phyloP scores from a whole-genome alignment of 2,888 invertebrate species.

The Crematogaster levior region DNA sequence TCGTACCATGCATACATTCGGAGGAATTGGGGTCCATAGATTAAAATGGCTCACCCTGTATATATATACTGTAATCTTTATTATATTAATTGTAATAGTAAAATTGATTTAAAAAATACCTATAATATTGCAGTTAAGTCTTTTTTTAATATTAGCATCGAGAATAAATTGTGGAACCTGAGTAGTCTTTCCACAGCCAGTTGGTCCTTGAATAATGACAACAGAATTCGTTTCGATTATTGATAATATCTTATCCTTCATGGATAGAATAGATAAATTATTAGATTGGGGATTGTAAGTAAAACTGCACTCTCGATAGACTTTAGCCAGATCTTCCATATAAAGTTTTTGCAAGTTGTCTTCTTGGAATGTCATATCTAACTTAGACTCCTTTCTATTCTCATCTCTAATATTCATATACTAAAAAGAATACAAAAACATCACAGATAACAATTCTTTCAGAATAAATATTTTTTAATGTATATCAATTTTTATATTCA shows the following conservation, averaged over 20 bases:
- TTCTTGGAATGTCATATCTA: conserved; percentile 75
- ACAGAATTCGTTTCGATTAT: conserved; percentile 90
- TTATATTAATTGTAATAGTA: background rate
- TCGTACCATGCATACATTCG: no score
- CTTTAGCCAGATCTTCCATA: conserved; percentile 73
- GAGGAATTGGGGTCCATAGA: no score
- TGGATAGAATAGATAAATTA: conserved; percentile 76
- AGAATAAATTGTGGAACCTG: conserved; percentile 95
- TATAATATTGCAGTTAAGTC: conserved; percentile 92
- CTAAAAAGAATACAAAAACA: background rate
- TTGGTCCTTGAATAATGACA: conserved; percentile 95
- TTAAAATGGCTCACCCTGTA: no score
- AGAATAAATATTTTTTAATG: background rate
- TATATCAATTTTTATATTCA: background rate
- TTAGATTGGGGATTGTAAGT: conserved; percentile 72
- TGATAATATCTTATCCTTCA: conserved; percentile 88
- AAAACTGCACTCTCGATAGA: conserved; percentile 82
- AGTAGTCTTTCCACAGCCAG: conserved; percentile 97
- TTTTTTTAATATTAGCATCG: conserved; percentile 90
- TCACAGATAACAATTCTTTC: background rate
- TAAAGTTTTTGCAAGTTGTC: conserved; percentile 69
- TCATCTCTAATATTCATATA: background rate
- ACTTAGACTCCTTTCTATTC: background rate
- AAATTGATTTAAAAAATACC: conserved; percentile 56
- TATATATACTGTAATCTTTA: background rate